phyloP scores from a whole-genome alignment of 1,140 invertebrate species.

The Drosophila serrata region DNA sequence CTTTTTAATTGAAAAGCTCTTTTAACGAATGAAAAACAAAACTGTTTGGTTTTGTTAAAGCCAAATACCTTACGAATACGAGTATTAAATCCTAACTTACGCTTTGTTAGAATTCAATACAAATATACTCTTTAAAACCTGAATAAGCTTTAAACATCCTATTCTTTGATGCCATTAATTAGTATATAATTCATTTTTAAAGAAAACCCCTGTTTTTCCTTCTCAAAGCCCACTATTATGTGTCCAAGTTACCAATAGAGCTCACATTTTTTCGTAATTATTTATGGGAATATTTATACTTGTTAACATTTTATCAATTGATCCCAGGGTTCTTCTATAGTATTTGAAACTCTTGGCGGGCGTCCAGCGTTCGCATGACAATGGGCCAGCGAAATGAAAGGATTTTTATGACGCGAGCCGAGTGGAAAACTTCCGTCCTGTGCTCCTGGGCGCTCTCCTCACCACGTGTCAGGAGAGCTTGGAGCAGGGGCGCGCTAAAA shows the following conservation, averaged over 20 bases:
- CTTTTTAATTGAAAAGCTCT: background rate
- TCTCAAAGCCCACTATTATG: slow-evolving; percentile 1
- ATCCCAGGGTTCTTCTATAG: slow-evolving; percentile 15
- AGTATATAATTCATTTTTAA: slow-evolving; percentile 5
- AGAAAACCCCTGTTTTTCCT: slow-evolving; percentile 13
- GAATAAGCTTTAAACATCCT: background rate
- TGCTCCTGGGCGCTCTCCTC: slow-evolving; percentile 24
- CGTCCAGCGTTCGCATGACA: slow-evolving; percentile 73
- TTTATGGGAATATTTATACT: slow-evolving; percentile 13
- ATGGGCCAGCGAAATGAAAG: slow-evolving; percentile 43
- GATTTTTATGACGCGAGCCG: slow-evolving; percentile 60
- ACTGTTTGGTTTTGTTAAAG: background rate
- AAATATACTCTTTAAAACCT: too few species aligned
- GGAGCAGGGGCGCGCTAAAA: slow-evolving; percentile 21
- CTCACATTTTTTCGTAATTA: slow-evolving; percentile 12
- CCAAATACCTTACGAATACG: too few species aligned
- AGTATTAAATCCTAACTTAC: too few species aligned
- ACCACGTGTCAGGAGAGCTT: slow-evolving; percentile 55
- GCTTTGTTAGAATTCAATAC: background rate
- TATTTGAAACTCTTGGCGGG: slow-evolving; percentile 50
- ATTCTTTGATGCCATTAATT: slow-evolving; percentile 6
- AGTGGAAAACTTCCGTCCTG: slow-evolving; percentile 51
- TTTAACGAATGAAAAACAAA: background rate
- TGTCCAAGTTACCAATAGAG: slow-evolving; percentile 8
- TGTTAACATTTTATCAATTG: slow-evolving; percentile 20